These are phyloP conservation scores for Caenorhabditis brenneri DNA, from an alignment of 1,140 invertebrate species.

Conservation along the genomic window DNA sequence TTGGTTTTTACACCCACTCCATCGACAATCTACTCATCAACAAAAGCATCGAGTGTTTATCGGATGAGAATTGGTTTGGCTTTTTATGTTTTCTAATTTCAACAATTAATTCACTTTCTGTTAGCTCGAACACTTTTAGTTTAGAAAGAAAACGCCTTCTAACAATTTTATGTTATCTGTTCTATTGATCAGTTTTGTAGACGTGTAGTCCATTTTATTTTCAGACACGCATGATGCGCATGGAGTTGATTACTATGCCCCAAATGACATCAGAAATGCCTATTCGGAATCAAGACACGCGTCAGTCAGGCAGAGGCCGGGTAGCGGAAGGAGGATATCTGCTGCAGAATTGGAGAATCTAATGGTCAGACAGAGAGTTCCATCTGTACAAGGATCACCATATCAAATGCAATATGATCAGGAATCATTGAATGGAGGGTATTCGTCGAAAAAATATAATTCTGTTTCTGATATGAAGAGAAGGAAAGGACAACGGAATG, in stretches of 20 bases:
- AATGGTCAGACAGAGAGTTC: constrained; percentile 80
- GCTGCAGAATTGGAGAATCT: constrained; percentile 87
- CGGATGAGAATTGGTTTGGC: constrained; percentile 28
- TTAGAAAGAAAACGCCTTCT: neutral
- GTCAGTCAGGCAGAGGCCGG: constrained; percentile 83
- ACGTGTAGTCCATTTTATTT: neutral
- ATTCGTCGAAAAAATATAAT: constrained; percentile 79
- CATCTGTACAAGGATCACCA: constrained; percentile 48
- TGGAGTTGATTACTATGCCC: constrained; percentile 52
- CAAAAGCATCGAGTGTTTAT: constrained; percentile 16
- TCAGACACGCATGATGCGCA: constrained; percentile 39
- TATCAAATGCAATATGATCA: constrained; percentile 48
- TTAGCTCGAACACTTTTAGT: neutral
- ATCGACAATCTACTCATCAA: constrained; percentile 25
- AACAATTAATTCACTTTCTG: neutral
- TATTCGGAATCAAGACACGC: constrained; percentile 73
- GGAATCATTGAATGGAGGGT: constrained; percentile 43
- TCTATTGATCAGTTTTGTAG: neutral
- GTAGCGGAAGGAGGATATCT: constrained; percentile 82
- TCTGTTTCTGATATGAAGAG: constrained; percentile 94
- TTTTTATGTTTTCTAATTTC: neutral
- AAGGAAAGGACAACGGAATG: constrained; percentile 74
- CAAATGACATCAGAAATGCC: constrained; percentile 41
- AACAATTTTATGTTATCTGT: constrained; percentile 6
- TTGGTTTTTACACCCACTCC: constrained; percentile 41